Conservation (phyloP, 2,888 invertebrate species). For the Ophioninae sp. region DNA sequence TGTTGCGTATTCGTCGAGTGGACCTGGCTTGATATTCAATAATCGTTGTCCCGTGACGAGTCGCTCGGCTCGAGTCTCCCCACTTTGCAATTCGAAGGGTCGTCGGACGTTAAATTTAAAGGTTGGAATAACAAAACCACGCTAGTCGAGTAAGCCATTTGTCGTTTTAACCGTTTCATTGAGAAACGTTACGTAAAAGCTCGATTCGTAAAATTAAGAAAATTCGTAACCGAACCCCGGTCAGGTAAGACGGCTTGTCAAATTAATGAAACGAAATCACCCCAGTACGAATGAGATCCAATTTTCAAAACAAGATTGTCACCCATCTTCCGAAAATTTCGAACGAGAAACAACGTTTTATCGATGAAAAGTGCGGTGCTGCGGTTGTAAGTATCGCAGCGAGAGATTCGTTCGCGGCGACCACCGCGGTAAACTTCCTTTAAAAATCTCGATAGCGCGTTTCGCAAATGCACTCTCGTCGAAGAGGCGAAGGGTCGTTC, state of each 20-base stretch:
- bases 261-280: too few species aligned
- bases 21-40: not conserved
- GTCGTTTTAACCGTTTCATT: too few species aligned
- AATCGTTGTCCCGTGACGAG: not conserved
- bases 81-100: too few species aligned
- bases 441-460: constrained; percentile 10
- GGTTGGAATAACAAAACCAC: too few species aligned
- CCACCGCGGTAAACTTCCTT: constrained; percentile 34
- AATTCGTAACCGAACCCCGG: too few species aligned
- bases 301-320: not conserved
- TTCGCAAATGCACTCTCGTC: constrained; percentile 19
- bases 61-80: too few species aligned
- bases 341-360: not conserved
- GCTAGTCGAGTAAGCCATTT: too few species aligned
- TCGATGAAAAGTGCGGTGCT: not conserved
- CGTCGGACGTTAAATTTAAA: too few species aligned
- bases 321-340: not conserved
- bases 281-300: not conserved
- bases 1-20: not conserved
- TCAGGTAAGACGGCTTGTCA: too few species aligned
- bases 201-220: too few species aligned
- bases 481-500: constrained; percentile 24
- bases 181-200: too few species aligned
- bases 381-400: not conserved
- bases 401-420: not conserved